Evolutionary conservation across 2,888 invertebrate species (phyloP).

Genomic region (Agrochola circellaris): DNA sequence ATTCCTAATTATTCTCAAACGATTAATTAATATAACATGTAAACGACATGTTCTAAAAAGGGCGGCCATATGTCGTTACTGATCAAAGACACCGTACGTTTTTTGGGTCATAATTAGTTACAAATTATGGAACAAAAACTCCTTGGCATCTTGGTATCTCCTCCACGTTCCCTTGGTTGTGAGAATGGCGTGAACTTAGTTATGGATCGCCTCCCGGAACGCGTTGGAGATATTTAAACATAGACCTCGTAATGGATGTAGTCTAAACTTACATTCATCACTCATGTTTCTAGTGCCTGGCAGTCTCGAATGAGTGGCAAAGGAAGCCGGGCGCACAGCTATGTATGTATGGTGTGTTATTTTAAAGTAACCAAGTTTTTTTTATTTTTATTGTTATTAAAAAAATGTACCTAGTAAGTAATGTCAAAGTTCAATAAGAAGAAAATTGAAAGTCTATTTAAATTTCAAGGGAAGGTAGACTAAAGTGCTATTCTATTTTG

Average conservation of each 20-base stretch:
- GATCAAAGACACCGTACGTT: constrained; percentile 73
- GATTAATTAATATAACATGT: constrained; percentile 74
- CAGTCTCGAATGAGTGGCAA: constrained; percentile 13
- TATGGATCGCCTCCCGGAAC: constrained; percentile 71
- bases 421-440: too few species aligned
- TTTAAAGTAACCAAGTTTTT: not conserved
- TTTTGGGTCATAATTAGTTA: constrained; percentile 83
- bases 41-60: constrained; percentile 66
- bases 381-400: not conserved
- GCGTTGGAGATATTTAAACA: constrained; percentile 63
- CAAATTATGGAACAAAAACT: constrained; percentile 84
- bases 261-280: constrained; percentile 51
- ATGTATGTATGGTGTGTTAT: not conserved
- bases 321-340: not conserved
- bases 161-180: constrained; percentile 39
- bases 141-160: constrained; percentile 32
- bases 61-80: constrained; percentile 66
- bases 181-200: constrained; percentile 72
- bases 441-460: not conserved
- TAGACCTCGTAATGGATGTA: constrained; percentile 64
- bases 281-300: constrained; percentile 25
- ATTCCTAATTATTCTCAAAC: constrained; percentile 64
- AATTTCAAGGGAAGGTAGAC: not conserved
- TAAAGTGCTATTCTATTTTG: not conserved
- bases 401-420: not conserved